Percentiles rank a stretch among this genome's conserved stretches.
Conservation (phyloP, 2,797 vertebrate species). For the Etheostoma perlongum region DNA sequence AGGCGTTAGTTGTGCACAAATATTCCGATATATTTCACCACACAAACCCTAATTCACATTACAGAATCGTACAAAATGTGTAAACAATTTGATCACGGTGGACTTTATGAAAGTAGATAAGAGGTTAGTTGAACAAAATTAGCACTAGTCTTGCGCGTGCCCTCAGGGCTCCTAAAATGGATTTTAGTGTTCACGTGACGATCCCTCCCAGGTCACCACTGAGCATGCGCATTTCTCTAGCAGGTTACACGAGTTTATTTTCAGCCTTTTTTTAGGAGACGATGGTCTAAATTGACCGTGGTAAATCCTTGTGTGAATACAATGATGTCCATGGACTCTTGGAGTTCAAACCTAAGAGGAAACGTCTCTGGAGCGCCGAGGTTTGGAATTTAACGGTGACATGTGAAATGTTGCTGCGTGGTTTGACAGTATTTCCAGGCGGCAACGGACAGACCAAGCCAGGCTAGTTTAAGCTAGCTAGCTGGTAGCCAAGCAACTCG, state of each 20-base stretch:
- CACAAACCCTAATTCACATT: no score
- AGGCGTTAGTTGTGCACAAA: no score
- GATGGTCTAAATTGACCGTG: slow-evolving; percentile 13
- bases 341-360: neutral
- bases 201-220: slow-evolving; percentile 38
- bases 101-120: no score
- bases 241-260: slow-evolving; percentile 83
- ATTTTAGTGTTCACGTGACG: slow-evolving; percentile 46
- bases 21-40: no score
- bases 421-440: slow-evolving; percentile 68
- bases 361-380: slow-evolving; percentile 8
- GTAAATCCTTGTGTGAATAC: neutral
- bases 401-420: slow-evolving; percentile 76
- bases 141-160: slow-evolving; percentile 20
- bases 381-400: slow-evolving; percentile 45
- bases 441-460: slow-evolving; percentile 66
- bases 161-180: slow-evolving; percentile 44
- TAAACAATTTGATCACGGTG: no score
- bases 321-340: neutral
- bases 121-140: slow-evolving; percentile 45
- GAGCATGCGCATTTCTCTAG: slow-evolving; percentile 76
- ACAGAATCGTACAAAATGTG: no score
- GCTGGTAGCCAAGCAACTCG: slow-evolving; percentile 39
- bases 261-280: slow-evolving; percentile 52
- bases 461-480: slow-evolving; percentile 69